phyloP scores from a whole-genome alignment of 2,113 vertebrate species.

The Dipodomys stephensi region DNA sequence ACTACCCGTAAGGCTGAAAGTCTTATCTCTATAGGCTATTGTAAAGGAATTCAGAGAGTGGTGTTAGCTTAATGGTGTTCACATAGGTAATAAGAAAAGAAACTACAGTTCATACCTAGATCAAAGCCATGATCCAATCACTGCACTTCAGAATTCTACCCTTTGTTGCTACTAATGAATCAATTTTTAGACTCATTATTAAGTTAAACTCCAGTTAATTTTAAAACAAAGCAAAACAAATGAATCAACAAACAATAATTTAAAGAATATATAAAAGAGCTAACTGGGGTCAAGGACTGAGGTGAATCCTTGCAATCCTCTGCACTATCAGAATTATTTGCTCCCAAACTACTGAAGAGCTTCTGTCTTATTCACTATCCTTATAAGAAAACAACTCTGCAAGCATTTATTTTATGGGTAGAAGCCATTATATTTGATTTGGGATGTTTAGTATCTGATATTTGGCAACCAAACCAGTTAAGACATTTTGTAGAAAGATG shows the following conservation, averaged over 20 bases:
- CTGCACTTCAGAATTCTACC: not conserved
- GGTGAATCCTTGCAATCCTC: not conserved
- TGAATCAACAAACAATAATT: not conserved
- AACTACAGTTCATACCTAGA: not conserved
- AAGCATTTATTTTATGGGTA: not conserved
- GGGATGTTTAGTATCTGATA: not conserved
- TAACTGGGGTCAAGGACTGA: not conserved
- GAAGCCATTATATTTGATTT: not conserved
- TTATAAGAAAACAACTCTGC: slow-evolving; percentile 11
- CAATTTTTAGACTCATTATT: not conserved
- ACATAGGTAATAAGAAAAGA: not conserved
- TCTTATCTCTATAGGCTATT: not conserved
- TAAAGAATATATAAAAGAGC: not conserved
- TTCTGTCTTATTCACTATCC: not conserved
- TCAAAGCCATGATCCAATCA: not conserved
- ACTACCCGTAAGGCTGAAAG: not conserved
- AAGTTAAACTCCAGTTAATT: not conserved
- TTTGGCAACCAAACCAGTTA: not conserved
- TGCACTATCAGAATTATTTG: not conserved
- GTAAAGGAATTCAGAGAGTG: not conserved
- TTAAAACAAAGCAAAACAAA: not conserved
- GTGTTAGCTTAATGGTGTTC: not conserved
- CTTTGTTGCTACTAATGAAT: not conserved
- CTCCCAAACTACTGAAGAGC: not conserved
- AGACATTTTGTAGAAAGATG: not conserved